These are phyloP conservation scores for Mycetomoellerius zeteki DNA, from an alignment of 1,140 invertebrate genomes.

Conservation along the genomic window DNA sequence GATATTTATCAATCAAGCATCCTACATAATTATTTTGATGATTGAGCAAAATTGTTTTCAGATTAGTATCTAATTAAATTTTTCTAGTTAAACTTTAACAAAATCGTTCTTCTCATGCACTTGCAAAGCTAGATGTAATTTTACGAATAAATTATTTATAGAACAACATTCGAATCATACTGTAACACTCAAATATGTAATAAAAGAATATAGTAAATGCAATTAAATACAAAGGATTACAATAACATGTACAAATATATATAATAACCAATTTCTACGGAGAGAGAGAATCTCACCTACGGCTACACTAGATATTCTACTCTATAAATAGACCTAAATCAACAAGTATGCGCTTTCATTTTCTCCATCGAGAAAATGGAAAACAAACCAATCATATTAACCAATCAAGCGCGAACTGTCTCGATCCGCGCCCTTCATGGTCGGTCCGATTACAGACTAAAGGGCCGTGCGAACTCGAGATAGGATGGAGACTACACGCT, in stretches of 20 bases:
- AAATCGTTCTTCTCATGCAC: too few species aligned
- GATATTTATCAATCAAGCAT: too few species aligned
- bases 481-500: constrained; percentile 60
- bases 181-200: background rate
- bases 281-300: constrained; percentile 1
- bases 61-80: too few species aligned
- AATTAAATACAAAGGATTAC: background rate
- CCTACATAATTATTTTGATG: too few species aligned
- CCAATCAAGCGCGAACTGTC: constrained; percentile 2
- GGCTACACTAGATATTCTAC: background rate
- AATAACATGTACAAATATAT: background rate
- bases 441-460: constrained; percentile 67
- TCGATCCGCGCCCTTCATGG: constrained; percentile 4
- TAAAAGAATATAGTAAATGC: background rate
- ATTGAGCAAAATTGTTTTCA: too few species aligned
- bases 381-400: constrained; percentile 2
- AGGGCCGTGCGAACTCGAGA: constrained; percentile 69
- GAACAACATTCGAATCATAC: background rate
- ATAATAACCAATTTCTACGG: constrained; percentile 30
- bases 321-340: constrained; percentile 34
- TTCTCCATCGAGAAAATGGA: background rate
- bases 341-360: constrained; percentile 25
- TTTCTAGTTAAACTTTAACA: too few species aligned
- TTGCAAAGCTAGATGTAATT: background rate
- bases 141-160: constrained; percentile 11